Evolutionary conservation across 2,888 invertebrate species (phyloP).

Genomic region (Andrena chrysosceles): DNA sequence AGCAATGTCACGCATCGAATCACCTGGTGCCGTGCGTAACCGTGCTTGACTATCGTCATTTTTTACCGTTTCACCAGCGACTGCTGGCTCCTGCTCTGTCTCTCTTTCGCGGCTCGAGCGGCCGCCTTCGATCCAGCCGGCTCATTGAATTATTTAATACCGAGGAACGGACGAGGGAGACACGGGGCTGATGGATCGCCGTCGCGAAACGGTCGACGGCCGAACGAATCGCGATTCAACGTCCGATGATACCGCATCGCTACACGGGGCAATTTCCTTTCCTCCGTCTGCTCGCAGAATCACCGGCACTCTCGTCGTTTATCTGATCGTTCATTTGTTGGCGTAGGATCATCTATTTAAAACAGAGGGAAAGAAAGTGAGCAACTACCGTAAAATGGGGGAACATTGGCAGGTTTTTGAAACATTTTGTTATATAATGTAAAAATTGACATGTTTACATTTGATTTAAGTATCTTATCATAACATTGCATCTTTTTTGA

Average conservation of each 20-base stretch:
- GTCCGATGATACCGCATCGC: constrained; percentile 33
- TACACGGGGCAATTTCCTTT: constrained; percentile 14
- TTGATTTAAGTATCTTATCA: too few species aligned
- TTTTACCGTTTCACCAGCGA: constrained; percentile 55
- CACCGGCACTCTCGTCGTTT: too few species aligned
- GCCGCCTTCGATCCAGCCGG: constrained; percentile 61
- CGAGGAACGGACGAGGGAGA: constrained; percentile 30
- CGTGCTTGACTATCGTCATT: constrained; percentile 71
- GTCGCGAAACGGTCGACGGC: constrained; percentile 26
- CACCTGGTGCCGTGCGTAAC: constrained; percentile 76
- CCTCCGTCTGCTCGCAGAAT: not conserved
- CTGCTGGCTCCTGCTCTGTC: not conserved
- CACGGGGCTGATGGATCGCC: constrained; percentile 63
- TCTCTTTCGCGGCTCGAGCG: not conserved
- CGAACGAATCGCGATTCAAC: constrained; percentile 60
- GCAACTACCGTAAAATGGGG: too few species aligned
- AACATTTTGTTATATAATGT: too few species aligned
- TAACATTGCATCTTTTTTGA: too few species aligned
- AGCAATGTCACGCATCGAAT: constrained; percentile 81
- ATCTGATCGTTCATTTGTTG: too few species aligned
- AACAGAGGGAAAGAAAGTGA: too few species aligned
- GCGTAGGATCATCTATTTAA: too few species aligned
- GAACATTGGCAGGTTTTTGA: too few species aligned
- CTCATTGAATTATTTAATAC: constrained; percentile 79
- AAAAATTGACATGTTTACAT: too few species aligned